phyloP scores from a whole-genome alignment of 2,797 vertebrate species.

The Cyprinodon diabolis region DNA sequence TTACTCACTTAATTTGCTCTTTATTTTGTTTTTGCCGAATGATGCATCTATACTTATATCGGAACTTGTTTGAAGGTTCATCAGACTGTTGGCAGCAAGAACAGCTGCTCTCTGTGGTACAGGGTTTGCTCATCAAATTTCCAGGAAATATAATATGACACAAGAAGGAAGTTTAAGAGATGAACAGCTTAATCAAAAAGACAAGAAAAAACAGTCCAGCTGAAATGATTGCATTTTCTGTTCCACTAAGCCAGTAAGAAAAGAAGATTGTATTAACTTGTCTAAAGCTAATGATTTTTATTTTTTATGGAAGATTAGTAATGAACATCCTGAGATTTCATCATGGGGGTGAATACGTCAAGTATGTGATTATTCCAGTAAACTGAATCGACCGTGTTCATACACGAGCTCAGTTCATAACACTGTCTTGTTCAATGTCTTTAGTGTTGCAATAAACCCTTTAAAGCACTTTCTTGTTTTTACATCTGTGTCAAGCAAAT shows the following conservation, averaged over 20 bases:
- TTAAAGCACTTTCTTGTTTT: slow-evolving; percentile 22
- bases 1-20: neutral
- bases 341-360: neutral
- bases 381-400: slow-evolving; percentile 29
- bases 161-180: neutral
- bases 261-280: neutral
- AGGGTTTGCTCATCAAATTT: neutral
- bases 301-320: neutral
- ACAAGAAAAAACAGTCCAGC: neutral
- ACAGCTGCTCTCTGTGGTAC: neutral
- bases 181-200: neutral
- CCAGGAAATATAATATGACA: neutral
- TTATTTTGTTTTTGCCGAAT: neutral
- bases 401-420: slow-evolving; percentile 28
- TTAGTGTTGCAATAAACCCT: slow-evolving; percentile 17
- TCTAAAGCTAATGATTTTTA: neutral
- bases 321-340: neutral
- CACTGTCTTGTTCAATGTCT: neutral
- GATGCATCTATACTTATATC: too few species aligned
- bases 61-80: neutral
- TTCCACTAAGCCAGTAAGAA: neutral
- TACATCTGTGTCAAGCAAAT: slow-evolving; percentile 3
- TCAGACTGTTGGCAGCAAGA: neutral
- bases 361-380: slow-evolving; percentile 15
- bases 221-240: neutral